These are phyloP conservation scores for Anguilla pacifica DNA, from an alignment of 2,797 vertebrate species.

Conservation along the genomic window DNA sequence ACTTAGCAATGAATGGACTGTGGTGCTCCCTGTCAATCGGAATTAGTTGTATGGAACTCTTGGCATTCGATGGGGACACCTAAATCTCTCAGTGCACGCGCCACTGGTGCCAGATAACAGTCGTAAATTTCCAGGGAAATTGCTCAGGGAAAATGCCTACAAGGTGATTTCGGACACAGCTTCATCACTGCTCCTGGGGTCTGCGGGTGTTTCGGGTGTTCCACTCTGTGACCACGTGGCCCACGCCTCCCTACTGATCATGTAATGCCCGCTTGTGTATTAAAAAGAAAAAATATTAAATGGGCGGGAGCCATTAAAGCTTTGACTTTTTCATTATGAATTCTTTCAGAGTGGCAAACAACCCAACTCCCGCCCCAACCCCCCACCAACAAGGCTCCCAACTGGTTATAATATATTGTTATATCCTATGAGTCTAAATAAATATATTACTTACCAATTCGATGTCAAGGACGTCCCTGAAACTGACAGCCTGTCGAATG, in stretches of 20 bases:
- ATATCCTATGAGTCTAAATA: not conserved
- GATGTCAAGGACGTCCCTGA: slow-evolving; percentile 69
- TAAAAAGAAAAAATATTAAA: not conserved
- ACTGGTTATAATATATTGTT: not conserved
- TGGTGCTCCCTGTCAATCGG: not conserved
- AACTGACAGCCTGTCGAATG: slow-evolving; percentile 61
- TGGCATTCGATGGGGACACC: not conserved
- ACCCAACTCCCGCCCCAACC: no score
- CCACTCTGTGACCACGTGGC: not conserved
- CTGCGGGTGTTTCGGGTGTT: not conserved
- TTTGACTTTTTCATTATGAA: not conserved
- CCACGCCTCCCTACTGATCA: not conserved
- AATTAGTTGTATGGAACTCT: not conserved
- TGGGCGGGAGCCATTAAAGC: not conserved
- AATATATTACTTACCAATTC: slow-evolving; percentile 70
- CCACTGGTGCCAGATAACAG: no score
- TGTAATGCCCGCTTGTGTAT: not conserved
- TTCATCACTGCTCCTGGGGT: not conserved
- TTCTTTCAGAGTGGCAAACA: not conserved
- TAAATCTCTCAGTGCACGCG: no score
- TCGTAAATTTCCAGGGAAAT: no score
- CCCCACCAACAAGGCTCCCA: not conserved
- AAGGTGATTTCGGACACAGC: not conserved
- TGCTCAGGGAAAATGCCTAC: not conserved
- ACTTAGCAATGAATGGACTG: not conserved